Evolutionary conservation across 2,113 vertebrate species (phyloP).

Genomic region (Meleagris gallopavo): DNA sequence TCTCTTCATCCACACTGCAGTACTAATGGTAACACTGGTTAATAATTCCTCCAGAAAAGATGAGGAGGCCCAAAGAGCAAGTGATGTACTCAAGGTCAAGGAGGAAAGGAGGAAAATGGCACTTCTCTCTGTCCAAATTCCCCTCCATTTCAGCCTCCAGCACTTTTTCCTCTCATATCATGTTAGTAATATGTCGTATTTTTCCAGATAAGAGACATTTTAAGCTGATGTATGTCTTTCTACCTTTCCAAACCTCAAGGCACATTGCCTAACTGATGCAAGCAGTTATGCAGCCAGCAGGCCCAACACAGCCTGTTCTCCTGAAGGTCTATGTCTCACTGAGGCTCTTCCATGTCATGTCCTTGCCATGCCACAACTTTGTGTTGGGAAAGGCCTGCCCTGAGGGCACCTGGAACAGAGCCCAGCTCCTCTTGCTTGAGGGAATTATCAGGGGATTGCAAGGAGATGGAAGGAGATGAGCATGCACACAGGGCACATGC

Average conservation of each 20-base stretch:
- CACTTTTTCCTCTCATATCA: not conserved
- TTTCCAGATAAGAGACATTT: not conserved
- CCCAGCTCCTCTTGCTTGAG: not conserved
- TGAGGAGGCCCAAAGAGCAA: not conserved
- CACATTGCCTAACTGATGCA: not conserved
- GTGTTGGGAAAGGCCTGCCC: not conserved
- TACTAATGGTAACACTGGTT: not conserved
- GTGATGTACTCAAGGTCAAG: not conserved
- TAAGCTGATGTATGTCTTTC: not conserved
- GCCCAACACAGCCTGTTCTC: not conserved
- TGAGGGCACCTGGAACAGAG: not conserved
- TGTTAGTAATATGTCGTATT: not conserved
- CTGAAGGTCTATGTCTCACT: not conserved
- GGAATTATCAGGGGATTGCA: not conserved
- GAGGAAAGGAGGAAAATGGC: not conserved
- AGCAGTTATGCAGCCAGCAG: not conserved
- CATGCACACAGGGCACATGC: not conserved
- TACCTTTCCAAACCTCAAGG: not conserved
- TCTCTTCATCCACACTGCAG: not conserved
- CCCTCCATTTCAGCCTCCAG: not conserved
- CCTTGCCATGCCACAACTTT: not conserved
- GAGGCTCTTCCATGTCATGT: not conserved
- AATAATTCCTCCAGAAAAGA: not conserved
- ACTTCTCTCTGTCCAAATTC: not conserved
- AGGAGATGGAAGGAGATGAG: not conserved